A percentile compares a stretch with the other conserved stretches of the same genome.
phyloP scores from a whole-genome alignment of 2,797 vertebrate species.

The Phoxinus dragarum region DNA sequence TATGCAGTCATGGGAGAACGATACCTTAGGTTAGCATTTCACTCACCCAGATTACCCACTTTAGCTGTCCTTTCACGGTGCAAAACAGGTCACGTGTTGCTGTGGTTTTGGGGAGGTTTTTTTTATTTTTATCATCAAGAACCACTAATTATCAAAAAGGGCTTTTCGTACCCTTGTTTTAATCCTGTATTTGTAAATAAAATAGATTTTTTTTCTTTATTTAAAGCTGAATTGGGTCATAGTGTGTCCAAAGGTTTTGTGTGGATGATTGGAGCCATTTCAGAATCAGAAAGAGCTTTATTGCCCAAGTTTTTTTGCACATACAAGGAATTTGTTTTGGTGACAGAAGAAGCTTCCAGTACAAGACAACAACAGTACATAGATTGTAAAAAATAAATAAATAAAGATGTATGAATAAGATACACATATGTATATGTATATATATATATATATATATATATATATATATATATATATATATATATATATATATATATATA shows the following conservation, averaged over 20 bases:
- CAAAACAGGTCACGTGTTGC: background rate
- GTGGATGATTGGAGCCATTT: background rate
- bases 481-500: too few relatives aligned
- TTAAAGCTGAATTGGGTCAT: background rate
- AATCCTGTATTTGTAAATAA: background rate
- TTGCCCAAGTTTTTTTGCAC: too few relatives aligned
- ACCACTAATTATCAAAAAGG: background rate
- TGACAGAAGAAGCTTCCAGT: too few relatives aligned
- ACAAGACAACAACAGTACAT: too few relatives aligned
- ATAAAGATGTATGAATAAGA: too few relatives aligned
- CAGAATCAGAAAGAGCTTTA: too few relatives aligned
- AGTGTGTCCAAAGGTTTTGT: background rate
- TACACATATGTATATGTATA: too few relatives aligned
- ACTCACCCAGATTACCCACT: background rate
- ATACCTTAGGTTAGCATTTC: constrained; percentile 14
- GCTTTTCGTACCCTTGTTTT: background rate
- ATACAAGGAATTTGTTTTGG: too few relatives aligned
- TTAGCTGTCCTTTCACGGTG: background rate
- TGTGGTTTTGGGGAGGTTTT: background rate
- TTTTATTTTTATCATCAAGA: background rate
- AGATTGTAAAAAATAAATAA: too few relatives aligned
- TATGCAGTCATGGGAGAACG: constrained; percentile 37
- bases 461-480: too few relatives aligned
- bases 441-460: too few relatives aligned
- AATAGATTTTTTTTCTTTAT: background rate